Percentiles rank a stretch among this genome's conserved stretches.
Conservation (phyloP, 2,113 vertebrate species). For the Spea multiplicata region DNA sequence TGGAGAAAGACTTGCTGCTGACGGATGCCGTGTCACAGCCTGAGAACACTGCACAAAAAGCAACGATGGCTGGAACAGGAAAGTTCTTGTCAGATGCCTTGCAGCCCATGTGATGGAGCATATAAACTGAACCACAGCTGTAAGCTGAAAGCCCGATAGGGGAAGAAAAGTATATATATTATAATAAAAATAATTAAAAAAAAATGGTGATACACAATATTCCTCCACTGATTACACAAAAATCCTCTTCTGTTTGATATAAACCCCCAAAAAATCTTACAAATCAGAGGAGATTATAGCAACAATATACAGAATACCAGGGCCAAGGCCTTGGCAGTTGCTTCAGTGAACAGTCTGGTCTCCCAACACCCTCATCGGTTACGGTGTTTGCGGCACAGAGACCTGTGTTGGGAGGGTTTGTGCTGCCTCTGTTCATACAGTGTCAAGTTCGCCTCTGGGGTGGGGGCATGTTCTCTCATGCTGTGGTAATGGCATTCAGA, state of each 20-base stretch:
- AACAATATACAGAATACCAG: slow-evolving; percentile 45
- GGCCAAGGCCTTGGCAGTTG: slow-evolving; percentile 47
- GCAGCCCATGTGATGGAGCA: slow-evolving; percentile 17
- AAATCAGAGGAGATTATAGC: slow-evolving; percentile 67
- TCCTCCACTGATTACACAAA: slow-evolving; percentile 39
- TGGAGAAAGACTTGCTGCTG: slow-evolving; percentile 44
- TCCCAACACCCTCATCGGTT: slow-evolving; percentile 43
- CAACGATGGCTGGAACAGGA: slow-evolving; percentile 13
- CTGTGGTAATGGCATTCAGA: slow-evolving; percentile 96
- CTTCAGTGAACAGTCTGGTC: slow-evolving; percentile 51
- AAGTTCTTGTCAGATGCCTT: neutral
- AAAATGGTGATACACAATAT: slow-evolving; percentile 36
- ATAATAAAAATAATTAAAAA: slow-evolving; percentile 11
- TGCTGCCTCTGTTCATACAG: slow-evolving; percentile 28
- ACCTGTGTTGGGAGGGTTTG: slow-evolving; percentile 1
- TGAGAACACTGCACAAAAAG: slow-evolving; percentile 40
- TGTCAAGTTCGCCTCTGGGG: slow-evolving; percentile 52
- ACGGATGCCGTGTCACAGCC: slow-evolving; percentile 35
- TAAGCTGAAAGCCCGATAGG: slow-evolving; percentile 12
- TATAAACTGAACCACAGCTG: slow-evolving; percentile 30
- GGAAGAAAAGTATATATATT: neutral
- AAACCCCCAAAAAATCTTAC: slow-evolving; percentile 70
- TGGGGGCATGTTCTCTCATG: slow-evolving; percentile 59
- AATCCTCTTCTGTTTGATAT: slow-evolving; percentile 40
- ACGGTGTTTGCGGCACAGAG: slow-evolving; percentile 21